Evolutionary conservation across 2,113 vertebrate species (phyloP), one percentile per base, ranked within the genome.

Genomic region (Tenebrosternarchus preto): DNA sequence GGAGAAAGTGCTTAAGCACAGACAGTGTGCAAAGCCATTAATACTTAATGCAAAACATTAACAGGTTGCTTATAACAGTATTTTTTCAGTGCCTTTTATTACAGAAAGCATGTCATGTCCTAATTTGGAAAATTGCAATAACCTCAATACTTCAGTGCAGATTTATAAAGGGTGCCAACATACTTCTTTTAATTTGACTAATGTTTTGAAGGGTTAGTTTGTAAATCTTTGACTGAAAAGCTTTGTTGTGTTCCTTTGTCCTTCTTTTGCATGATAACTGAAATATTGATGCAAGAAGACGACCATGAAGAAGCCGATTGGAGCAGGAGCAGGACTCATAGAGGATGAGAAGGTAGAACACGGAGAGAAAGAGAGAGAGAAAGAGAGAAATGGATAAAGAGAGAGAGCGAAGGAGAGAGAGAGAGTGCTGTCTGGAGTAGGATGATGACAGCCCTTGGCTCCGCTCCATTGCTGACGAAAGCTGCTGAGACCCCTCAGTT

Each of bases 401-500:
- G 57, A 85, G 80, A 77, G 72, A 87, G 76, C 82, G 56, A 55
- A 68, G 53, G 39, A 29, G 59, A 77, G 85, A 85, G 83, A 88
- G 50, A 84, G 85, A 81, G 17, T 11, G 50, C 85, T 43, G 84
- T 87, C 88, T 88, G 91, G 86, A 85, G 86, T 83, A 88, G 89
- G 86, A 83, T 90, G 93, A 89, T 92, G 95, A 92, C 92, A 89
- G 93, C 81, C 93, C 87, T 92, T 91, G 95, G 96, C 95, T 92
- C 92, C 83, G 90, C 94, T 91, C 89, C 89, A 91, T 86, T 90
- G 92, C 93, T 95, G 94, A 95, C 95, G 94, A 93, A 93, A 95
- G 94, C 94, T 81, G 94, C 94, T 94, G 88, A 94, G 86, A 91
- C 89, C 90, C n/a, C 93, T 89, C 92, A 90, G 96, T 99, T 95